Evolutionary conservation across 2,888 invertebrate species (phyloP), one percentile per base, ranked within the genome.

Genomic region (Nesidiocoris tenuis): DNA sequence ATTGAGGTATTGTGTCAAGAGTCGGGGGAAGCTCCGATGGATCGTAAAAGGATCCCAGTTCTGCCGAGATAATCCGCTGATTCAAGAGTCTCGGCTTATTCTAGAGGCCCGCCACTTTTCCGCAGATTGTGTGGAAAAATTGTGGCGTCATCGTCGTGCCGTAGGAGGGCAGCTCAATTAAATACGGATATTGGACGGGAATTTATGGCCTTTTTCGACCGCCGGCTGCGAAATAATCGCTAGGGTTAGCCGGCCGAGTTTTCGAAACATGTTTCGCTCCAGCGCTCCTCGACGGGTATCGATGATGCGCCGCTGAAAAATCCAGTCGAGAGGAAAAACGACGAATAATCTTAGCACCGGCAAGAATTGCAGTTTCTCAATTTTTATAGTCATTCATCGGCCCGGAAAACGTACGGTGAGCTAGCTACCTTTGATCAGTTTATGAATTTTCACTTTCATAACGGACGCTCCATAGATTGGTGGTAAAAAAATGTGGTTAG

Each of bases 181-280:
- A 65, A 65, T 24, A 25, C 24, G 65, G 25, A 65, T 65, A 65
- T 24, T 65, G 23, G 65, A 65, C 23, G 25, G 24, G 65, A 65
- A 24, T 25, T 23, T 22, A 25, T 17, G 24, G 17, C 65, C 24
- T 22, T 39, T 39, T 39, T 39, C 39, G 39, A 39, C 39, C 39
- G 39, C 39, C 39, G 39, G 12, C 39, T 12, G 39, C 3, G 39
- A 39, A 39, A 39, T 39, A 39, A 39, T 39, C 39, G 39, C 39
- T 3, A 39, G 39, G 39, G 39, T 39, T 39, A 21, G 25, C 23
- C 25, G 22, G 19, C 63, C 22, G 19, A 63, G 18, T 63, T 23
- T 16, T 63, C n/a, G n/a, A n/a, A n/a, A n/a, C n/a, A n/a, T n/a
- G n/a, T n/a, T n/a, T n/a, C n/a, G n/a, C n/a, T n/a, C n/a, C n/a